These are phyloP conservation scores for Lepidurus couesii DNA, from an alignment of 1,140 invertebrate species.

Conservation along the genomic window DNA sequence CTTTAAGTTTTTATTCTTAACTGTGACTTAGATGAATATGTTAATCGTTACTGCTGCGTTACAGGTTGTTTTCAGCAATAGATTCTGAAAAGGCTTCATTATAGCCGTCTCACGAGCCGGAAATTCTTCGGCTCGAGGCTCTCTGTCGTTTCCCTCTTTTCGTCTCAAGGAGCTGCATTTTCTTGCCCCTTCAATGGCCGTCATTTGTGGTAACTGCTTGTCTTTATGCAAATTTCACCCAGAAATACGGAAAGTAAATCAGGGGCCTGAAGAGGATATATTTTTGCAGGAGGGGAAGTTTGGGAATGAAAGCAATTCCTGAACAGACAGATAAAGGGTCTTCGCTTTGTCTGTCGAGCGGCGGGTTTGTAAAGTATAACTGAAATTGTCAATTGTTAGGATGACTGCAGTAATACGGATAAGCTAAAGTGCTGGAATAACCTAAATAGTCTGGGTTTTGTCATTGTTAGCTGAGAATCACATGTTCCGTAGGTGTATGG, in stretches of 20 bases:
- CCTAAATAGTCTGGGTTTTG: not conserved
- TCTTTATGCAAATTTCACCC: slow-evolving; percentile 1
- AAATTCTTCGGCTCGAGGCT: not conserved
- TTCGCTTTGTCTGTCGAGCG: not conserved
- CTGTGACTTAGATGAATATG: not conserved
- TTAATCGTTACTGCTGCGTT: not conserved
- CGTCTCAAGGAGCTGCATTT: not conserved
- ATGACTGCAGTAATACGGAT: not conserved
- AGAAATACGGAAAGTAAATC: not conserved
- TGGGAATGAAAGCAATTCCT: not conserved
- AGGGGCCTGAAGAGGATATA: not conserved
- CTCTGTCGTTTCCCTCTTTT: not conserved
- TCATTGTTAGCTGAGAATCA: not conserved
- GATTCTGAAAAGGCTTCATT: not conserved
- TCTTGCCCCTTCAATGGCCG: not conserved
- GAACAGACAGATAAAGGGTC: not conserved
- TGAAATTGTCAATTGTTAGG: no score
- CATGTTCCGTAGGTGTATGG: not conserved
- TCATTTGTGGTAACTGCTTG: slow-evolving; percentile 10
- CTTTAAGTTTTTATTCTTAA: no score
- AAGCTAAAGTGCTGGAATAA: not conserved
- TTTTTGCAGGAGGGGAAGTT: not conserved
- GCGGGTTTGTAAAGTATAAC: no score
- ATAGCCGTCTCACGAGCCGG: not conserved
- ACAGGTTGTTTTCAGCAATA: not conserved